Base-by-base conservation (phyloP, 2,113 vertebrate species). In the Gadus chalcogrammus region DNA sequence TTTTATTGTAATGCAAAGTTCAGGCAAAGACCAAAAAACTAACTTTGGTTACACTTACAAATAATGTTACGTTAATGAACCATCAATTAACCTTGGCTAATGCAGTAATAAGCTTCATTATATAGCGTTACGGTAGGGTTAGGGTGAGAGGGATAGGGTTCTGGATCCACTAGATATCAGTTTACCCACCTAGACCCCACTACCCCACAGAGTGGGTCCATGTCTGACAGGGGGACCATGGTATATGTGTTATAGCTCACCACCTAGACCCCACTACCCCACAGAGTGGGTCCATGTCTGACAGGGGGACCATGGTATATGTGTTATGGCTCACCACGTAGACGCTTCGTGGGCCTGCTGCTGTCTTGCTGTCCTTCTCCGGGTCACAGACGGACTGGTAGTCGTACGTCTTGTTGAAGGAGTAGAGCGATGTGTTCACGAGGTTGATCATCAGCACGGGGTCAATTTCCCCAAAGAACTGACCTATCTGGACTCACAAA, bases 381-480 rank as follows among this genome's bases (percentile, higher is more conserved):
- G 96, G 97, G 88, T 99, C 96, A 4, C 97, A 99, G 64, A 97
- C 93, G 0, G 97, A 98, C 71, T 98, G 97, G 79, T 97, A 99
- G 87, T 99, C 97, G 0, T 99, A 99, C 0, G 97, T 98, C 85
- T 99, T 98, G 76, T 98, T 98, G 78, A 95, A 97, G 79, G 95
- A 93, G 83, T 95, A 99, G 3, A 99, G 79, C 1, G 96, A 95
- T 65, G 93, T 93, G 77, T 97, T 97, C 76, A 98, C 91, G 69
- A 99, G 90, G 69, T 92, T 94, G 84, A 92, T 86, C 97, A 99
- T 98, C 77, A 99, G 77, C 67, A 94, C 94, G 0, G 97, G 95
- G 68, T 99, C 97, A 80, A 98, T 95, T 79, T 99, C 97, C 48
- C 97, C 97, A 81, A 98, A 98, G 84, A 99, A 99, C 88, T 94